Evolutionary conservation across 2,797 vertebrate genomes (phyloP), one percentile per base, ranked within the genome.

Genomic region (Trachops cirrhosus): DNA sequence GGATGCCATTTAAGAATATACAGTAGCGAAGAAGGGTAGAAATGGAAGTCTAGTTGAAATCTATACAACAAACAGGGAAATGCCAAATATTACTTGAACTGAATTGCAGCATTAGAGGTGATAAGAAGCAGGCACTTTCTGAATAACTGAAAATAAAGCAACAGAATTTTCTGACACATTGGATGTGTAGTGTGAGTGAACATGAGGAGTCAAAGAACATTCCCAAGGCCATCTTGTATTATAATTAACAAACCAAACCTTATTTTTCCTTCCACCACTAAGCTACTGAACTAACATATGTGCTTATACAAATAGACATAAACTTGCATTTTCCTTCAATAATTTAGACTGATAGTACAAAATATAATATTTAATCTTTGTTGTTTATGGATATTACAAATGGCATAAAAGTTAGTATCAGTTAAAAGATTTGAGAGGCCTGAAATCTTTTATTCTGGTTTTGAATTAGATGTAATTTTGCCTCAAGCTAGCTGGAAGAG

Each of bases 391-490:
- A 96, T 97, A 87, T 96, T 96, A 96, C 96, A 97, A 97, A 79
- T 95, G 59, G 95, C 89, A 91, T 95, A 54, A 96, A 34, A 5
- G 48, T 91, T 96, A 95, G 70, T 74, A 68, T 71, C 62, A 92
- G 52, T 96, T 97, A 95, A 95, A 91, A 91, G 67, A 94, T 92
- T 85, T 95, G 91, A 94, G 91, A 94, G 14, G 62, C 46, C 78
- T 87, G 70, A 91, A 96, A 86, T 92, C 22, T 93, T 95, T 91
- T 93, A 86, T 88, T 92, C 46, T 92, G 92, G 95, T 94, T 98
- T 96, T 91, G 87, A 95, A 95, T 87, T 92, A 57, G 64, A 93
- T 91, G 48, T 82, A 97, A 91, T 97, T 97, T 97, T 96, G 93
- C 97, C 93, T 97, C 74, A 50, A 91, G 92, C 95, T 93, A 82